Conservation (phyloP, 1,140 invertebrate genomes). For the Brachionus paranguensis region DNA sequence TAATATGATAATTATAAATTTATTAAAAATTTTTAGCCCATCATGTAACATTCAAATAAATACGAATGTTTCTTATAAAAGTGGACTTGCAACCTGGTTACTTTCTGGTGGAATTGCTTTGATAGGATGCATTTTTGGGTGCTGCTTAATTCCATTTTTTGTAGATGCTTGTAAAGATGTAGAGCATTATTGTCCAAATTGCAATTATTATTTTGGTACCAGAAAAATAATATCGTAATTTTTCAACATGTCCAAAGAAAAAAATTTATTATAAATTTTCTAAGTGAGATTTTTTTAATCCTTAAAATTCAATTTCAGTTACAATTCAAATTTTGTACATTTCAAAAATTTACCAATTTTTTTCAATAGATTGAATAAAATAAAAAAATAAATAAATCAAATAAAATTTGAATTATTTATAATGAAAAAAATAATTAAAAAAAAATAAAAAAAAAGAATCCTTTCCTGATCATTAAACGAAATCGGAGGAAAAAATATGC, state of each 20-base stretch:
- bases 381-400: too few species aligned
- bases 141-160: conserved; percentile 42
- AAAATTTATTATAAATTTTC: too few species aligned
- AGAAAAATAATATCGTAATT: not conserved
- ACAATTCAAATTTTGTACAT: too few species aligned
- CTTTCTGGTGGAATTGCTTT: conserved; percentile 31
- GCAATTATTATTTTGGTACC: not conserved
- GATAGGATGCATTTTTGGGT: conserved; percentile 1
- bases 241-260: not conserved
- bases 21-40: conserved; percentile 42
- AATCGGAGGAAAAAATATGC: too few species aligned
- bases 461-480: too few species aligned
- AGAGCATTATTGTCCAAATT: conserved; percentile 41
- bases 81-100: conserved; percentile 49
- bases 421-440: too few species aligned
- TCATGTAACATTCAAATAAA: conserved; percentile 49
- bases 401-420: too few species aligned
- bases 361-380: too few species aligned
- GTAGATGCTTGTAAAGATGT: conserved; percentile 41
- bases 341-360: too few species aligned
- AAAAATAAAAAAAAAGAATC: too few species aligned
- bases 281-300: too few species aligned
- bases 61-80: conserved; percentile 48
- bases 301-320: too few species aligned
- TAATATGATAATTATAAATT: not conserved